phyloP scores from a whole-genome alignment of 2,888 invertebrate species.

The Clostera curtula region DNA sequence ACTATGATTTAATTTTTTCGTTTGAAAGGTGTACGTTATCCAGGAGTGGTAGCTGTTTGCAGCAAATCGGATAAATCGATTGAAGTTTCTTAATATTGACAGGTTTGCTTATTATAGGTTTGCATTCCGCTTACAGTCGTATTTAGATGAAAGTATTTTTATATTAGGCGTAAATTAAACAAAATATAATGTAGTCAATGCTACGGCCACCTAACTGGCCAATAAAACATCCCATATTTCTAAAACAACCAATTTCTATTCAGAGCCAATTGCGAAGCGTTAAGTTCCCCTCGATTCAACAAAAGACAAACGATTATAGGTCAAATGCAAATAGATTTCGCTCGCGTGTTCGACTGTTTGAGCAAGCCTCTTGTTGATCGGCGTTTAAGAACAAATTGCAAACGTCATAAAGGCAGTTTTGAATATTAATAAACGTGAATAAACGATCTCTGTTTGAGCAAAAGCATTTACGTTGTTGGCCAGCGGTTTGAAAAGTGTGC shows the following conservation, averaged over 20 bases:
- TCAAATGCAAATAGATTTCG: constrained; percentile 65
- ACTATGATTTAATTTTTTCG: no score
- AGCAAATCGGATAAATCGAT: constrained; percentile 32
- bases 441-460: constrained; percentile 43
- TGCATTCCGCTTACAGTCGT: no score
- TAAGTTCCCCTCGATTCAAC: constrained; percentile 24
- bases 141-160: no score
- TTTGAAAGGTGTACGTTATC: no score
- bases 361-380: constrained; percentile 43
- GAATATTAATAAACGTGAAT: constrained; percentile 61
- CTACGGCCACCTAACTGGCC: no score
- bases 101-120: no score
- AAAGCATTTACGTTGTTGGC: constrained; percentile 33
- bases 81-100: no score
- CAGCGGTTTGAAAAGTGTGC: constrained; percentile 41
- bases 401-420: constrained; percentile 57
- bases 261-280: constrained; percentile 8
- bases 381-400: constrained; percentile 54
- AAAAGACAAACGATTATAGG: constrained; percentile 51
- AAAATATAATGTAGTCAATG: not conserved
- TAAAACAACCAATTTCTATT: constrained; percentile 8
- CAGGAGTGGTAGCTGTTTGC: no score
- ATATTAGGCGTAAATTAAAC: no score
- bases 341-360: constrained; percentile 53
- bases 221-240: no score